These are phyloP conservation scores for Scaptodrosophila latifasciaeformis DNA, from an alignment of 2,888 invertebrate species.

Conservation along the genomic window DNA sequence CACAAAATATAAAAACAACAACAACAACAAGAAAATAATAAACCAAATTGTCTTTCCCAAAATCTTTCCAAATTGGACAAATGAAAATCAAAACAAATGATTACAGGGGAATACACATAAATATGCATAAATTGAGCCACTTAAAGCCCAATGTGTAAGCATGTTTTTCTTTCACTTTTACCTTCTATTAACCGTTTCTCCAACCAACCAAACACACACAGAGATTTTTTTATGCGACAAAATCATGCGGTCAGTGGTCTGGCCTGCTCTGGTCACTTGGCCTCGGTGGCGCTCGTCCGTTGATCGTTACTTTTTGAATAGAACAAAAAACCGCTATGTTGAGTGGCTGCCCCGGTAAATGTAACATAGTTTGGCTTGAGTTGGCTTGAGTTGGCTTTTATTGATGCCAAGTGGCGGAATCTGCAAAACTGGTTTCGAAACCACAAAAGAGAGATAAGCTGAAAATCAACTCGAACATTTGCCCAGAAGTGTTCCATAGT, in stretches of 20 bases:
- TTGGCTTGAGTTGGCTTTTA: no score
- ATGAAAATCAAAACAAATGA: conserved; percentile 6
- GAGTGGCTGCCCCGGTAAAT: no score
- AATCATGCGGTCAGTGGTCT: not conserved
- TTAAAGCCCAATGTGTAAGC: not conserved
- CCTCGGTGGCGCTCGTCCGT: not conserved
- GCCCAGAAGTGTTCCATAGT: conserved; percentile 34
- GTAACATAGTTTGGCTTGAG: no score
- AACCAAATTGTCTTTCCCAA: not conserved
- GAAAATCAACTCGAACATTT: conserved; percentile 4
- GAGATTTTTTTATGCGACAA: not conserved
- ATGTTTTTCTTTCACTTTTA: conserved; percentile 11
- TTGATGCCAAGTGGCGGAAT: not conserved
- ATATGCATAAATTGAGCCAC: not conserved
- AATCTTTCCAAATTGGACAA: not conserved
- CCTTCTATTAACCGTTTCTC: conserved; percentile 7
- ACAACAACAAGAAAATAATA: no score
- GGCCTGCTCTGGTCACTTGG: not conserved
- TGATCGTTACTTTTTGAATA: not conserved
- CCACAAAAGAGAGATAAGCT: not conserved
- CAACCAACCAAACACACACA: not conserved
- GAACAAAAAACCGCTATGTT: conserved; percentile 1
- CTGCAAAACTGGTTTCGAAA: not conserved
- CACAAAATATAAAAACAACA: no score
- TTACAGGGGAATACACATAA: not conserved